phyloP scores from a whole-genome alignment of 1,140 invertebrate species.

The Drosophila nigrodunni region DNA sequence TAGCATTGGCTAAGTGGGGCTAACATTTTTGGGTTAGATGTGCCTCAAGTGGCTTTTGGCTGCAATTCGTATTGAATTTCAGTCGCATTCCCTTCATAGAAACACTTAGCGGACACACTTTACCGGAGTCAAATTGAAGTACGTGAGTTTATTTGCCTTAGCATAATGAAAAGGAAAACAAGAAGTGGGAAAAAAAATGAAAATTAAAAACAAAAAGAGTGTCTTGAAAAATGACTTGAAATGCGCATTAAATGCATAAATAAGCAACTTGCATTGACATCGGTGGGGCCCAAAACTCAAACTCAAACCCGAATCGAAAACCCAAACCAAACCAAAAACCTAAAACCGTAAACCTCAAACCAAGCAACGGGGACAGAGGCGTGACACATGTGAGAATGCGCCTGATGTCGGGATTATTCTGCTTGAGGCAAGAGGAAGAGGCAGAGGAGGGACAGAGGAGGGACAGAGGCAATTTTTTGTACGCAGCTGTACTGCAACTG shows the following conservation, averaged over 20 bases:
- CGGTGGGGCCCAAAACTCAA: constrained; percentile 11
- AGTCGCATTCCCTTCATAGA: constrained; percentile 44
- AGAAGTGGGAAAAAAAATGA: constrained; percentile 9
- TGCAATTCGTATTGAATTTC: constrained; percentile 55
- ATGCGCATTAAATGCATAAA: constrained; percentile 70
- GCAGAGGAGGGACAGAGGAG: no score
- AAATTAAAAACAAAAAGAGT: constrained; percentile 7
- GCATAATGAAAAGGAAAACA: constrained; percentile 1
- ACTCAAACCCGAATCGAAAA: constrained; percentile 6
- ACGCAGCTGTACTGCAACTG: constrained; percentile 26
- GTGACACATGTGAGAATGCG: constrained; percentile 72
- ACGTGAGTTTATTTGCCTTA: constrained; percentile 70
- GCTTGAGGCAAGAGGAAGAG: constrained; percentile 1
- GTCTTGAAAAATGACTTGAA: constrained; percentile 55
- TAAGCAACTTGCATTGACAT: constrained; percentile 35
- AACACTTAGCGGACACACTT: constrained; percentile 48
- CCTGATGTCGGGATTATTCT: constrained; percentile 73
- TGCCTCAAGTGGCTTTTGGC: constrained; percentile 31
- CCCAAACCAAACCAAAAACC: constrained; percentile 4
- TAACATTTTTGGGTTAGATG: constrained; percentile 29
- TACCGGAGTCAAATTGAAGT: constrained; percentile 56
- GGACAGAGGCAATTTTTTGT: constrained; percentile 20
- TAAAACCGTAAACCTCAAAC: constrained; percentile 14
- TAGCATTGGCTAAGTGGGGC: constrained; percentile 41
- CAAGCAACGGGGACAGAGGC: constrained; percentile 2